Evolutionary conservation across 2,797 vertebrate genomes (phyloP).

Genomic region (Takifugu rubripes): DNA sequence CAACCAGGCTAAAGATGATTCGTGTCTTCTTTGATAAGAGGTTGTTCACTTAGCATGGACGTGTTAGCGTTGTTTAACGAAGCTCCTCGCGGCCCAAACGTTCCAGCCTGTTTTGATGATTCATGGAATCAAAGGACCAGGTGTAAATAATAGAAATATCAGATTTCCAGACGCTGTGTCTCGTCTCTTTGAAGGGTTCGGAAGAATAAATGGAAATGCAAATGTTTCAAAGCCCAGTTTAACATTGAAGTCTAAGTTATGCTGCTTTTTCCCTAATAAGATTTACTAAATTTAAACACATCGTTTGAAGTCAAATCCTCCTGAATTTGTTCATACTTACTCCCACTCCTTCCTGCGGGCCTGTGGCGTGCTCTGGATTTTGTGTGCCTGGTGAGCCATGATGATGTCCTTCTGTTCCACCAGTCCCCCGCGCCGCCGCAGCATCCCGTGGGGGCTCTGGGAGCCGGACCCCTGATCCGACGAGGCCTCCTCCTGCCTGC

Average conservation of each 20-base stretch:
- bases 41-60: too few relatives aligned
- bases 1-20: too few relatives aligned
- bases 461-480: conserved; percentile 66
- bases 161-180: too few relatives aligned
- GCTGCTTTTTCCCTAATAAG: conserved; percentile 43
- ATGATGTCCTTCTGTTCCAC: conserved; percentile 84
- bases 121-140: too few relatives aligned
- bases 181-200: too few relatives aligned
- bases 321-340: conserved; percentile 76
- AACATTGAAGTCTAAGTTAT: background rate
- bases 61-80: too few relatives aligned
- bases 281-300: conserved; percentile 50
- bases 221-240: too few relatives aligned
- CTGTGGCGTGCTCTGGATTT: conserved; percentile 85
- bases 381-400: conserved; percentile 86
- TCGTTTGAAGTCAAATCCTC: conserved; percentile 48
- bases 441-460: conserved; percentile 63
- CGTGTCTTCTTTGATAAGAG: too few relatives aligned
- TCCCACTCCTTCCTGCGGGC: conserved; percentile 86
- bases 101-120: too few relatives aligned
- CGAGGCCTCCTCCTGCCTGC: conserved; percentile 49
- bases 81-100: too few relatives aligned
- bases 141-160: too few relatives aligned
- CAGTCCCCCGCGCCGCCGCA: conserved; percentile 79
- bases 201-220: too few relatives aligned